Evolutionary conservation across 1,140 invertebrate species (phyloP), one percentile per base, ranked within the genome.

Genomic region (Pseudomyrmex flavicornis): DNA sequence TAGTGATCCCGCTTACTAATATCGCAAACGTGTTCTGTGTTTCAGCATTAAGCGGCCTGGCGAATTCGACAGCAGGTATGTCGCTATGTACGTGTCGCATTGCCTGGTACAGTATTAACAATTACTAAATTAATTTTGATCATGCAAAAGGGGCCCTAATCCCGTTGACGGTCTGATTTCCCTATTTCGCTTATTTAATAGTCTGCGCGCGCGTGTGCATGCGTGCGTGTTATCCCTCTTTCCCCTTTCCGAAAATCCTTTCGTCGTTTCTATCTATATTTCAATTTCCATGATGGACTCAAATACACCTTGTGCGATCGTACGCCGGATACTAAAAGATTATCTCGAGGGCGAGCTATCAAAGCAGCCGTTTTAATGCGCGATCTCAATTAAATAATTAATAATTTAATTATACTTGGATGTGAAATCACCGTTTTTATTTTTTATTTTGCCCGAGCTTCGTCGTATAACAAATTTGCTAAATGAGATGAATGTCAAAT

Each of bases 1-100:
- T 58, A 80, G 80, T 76, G 85, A 88, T 66, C 68, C 74, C 46
- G 87, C 75, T 87, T 82, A 75, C 74, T 89, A 87, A 89, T 89
- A 87, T 63, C 85, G 85, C 59, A 72, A 82, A 86, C 82, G 88
- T 85, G 83, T 89, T 89, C 76, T 94, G 89, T 94, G 92, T 95
- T 95, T 91, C 94, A 95, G 95, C 95, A 72, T 92, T 95, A 90
- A 94, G 94, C 90, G 95, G 95, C 89, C 93, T 95, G 92, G 93
- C 95, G 85, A 95, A 95, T 91, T 94, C 95, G 76, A 92, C 94
- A 91, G 94, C 94, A 93, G 94, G 93, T 94, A 94, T 94, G 93
- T 94, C 94, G 91, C 90, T 94, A 94, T 94, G 94, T 94, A 94
- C 92, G 94, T 94, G 92, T 94, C 93, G 87, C 91, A 93, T 93